Percentiles rank a stretch among this genome's conserved stretches.
Conservation (phyloP, 2,888 invertebrate genomes). For the Oeneis ivallda region DNA sequence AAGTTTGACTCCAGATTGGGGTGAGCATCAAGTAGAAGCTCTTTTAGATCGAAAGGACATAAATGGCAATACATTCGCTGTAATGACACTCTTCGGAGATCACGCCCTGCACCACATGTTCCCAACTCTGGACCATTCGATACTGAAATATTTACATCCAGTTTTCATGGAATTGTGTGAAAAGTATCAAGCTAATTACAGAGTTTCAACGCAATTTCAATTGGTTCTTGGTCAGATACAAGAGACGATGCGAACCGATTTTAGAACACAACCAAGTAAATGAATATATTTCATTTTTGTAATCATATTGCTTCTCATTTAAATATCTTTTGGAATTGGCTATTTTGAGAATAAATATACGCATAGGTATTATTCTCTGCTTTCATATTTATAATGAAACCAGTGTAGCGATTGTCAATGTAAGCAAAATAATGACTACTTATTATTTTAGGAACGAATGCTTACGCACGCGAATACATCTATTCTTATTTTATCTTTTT, state of each 20-base stretch:
- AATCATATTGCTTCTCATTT: too few species aligned
- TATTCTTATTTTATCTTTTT: too few species aligned
- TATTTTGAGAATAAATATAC: too few species aligned
- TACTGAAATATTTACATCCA: slow-evolving; percentile 84
- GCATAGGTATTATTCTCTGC: too few species aligned
- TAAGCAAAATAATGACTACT: too few species aligned
- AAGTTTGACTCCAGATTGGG: slow-evolving; percentile 84
- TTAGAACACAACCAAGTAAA: slow-evolving; percentile 21
- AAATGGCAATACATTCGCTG: slow-evolving; percentile 83
- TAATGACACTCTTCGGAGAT: slow-evolving; percentile 87
- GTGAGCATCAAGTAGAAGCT: slow-evolving; percentile 87
- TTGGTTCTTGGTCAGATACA: slow-evolving; percentile 84
- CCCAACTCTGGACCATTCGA: slow-evolving; percentile 88
- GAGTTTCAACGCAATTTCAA: slow-evolving; percentile 76
- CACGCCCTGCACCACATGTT: slow-evolving; percentile 90
- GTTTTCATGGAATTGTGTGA: slow-evolving; percentile 59
- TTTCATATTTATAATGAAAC: too few species aligned
- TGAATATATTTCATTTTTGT: too few species aligned
- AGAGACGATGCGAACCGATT: slow-evolving; percentile 43
- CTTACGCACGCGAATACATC: too few species aligned
- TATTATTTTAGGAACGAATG: too few species aligned
- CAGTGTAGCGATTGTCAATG: too few species aligned
- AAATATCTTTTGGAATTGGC: too few species aligned
- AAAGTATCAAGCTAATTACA: slow-evolving; percentile 77
- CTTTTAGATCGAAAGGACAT: slow-evolving; percentile 86